Evolutionary conservation across 1,140 invertebrate species (phyloP), one percentile per base, ranked within the genome.

Genomic region (Ylistrum balloti): DNA sequence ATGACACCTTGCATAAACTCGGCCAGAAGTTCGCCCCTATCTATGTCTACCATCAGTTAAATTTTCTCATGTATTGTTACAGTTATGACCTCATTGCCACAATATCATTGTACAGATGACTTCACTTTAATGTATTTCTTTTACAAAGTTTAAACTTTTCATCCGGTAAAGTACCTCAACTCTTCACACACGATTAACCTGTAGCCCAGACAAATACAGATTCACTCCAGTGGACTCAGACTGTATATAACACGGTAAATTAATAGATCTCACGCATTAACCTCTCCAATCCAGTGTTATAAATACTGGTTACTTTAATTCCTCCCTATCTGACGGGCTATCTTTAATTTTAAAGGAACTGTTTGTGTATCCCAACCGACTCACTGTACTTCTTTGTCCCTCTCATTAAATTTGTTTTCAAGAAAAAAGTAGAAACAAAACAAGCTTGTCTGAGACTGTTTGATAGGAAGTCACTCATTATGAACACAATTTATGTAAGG

Each of bases 111-210:
- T 74, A 28, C 56, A 74, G 56, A 74, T 74, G 56, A 74, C 56
- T 74, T 74, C 56, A 74, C 56, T 74, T 74, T 74, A 74, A 74
- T 74, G 56, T 74, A 74, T 74, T 28, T 74, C 56, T n/a, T n/a
- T 74, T 17, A n/a, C 56, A 74, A 74, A 74, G 56, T 74, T 74
- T 74, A 74, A 74, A 74, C 56, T 74, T 74, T 74, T 74, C 56
- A 74, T 74, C 22, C 56, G 56, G 56, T 74, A 74, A 74, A 74
- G 56, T 28, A 74, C 22, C 56, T n/a, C 22, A 5, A n/a, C n/a
- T 74, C 22, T 74, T 74, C 56, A 74, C 56, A 74, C 56, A 28
- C 56, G 56, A 74, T 74, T 74, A 74, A 74, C 56, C 56, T 11
- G 22, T 74, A 28, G 56, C 22, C 56, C 56, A 74, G 56, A 74